These are phyloP conservation scores for Pimephales promelas DNA, from an alignment of 2,113 vertebrate genomes.

Conservation along the genomic window DNA sequence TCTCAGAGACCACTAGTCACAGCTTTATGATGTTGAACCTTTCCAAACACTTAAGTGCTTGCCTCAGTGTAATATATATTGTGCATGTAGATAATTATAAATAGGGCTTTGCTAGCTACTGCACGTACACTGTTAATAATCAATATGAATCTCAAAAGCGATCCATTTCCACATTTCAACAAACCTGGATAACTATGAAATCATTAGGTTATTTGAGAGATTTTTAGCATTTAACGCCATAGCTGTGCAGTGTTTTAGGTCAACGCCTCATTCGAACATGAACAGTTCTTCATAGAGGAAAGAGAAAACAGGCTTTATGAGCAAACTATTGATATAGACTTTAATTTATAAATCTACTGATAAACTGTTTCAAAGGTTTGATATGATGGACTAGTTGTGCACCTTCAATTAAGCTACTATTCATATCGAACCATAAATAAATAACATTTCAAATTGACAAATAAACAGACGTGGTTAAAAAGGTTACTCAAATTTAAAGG, in stretches of 20 bases:
- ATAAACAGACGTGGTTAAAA: neutral
- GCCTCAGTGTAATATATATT: neutral
- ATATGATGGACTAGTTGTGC: too few relatives aligned
- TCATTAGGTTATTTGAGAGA: neutral
- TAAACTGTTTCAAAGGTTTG: too few relatives aligned
- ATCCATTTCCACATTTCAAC: slow-evolving; percentile 15
- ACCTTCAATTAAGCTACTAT: neutral
- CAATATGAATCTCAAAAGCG: neutral
- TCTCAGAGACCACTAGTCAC: slow-evolving; percentile 14
- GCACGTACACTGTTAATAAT: neutral
- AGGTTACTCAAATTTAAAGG: too few relatives aligned
- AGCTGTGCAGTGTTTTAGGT: neutral
- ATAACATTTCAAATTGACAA: neutral
- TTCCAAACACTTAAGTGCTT: neutral
- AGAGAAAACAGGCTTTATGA: neutral
- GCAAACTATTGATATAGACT: neutral
- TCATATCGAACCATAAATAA: neutral
- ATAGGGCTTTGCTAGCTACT: neutral
- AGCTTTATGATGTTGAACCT: slow-evolving; percentile 13
- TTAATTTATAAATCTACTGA: neutral
- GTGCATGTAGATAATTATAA: neutral
- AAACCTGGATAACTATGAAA: neutral
- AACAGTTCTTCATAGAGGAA: neutral
- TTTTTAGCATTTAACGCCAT: neutral
- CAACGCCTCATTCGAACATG: neutral